A percentile compares a stretch with the other conserved stretches of the same genome.
Evolutionary conservation across 2,797 vertebrate species (phyloP).

Genomic region (Rhabdomys pumilio): DNA sequence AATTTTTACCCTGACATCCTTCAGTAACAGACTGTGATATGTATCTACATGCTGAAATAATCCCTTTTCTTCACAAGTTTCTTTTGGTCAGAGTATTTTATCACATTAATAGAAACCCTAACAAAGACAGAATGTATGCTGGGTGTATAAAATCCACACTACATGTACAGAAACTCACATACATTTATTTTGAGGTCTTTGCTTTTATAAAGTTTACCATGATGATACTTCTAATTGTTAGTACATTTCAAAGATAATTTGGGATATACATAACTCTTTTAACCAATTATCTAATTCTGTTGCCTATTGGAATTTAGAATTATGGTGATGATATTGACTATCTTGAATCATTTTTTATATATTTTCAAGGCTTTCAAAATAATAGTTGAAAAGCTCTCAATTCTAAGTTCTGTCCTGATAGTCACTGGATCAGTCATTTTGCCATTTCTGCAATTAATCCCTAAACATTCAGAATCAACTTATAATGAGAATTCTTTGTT

Average conservation of each 20-base stretch:
- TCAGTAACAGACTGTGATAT: background rate
- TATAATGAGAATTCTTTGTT: background rate
- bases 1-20: background rate
- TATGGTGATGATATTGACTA: background rate
- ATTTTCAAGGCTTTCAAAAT: constrained; percentile 29
- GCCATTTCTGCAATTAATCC: background rate
- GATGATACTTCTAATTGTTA: constrained; percentile 41
- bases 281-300: background rate
- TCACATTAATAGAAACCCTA: background rate
- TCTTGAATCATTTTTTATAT: background rate
- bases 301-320: background rate
- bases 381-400: background rate
- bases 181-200: background rate
- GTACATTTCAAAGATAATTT: constrained; percentile 24
- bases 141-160: background rate
- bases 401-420: background rate
- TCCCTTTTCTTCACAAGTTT: background rate
- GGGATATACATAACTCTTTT: constrained; percentile 7
- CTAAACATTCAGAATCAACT: background rate
- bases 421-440: background rate
- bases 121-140: background rate
- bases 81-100: background rate
- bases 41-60: background rate
- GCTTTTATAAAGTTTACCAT: constrained; percentile 19
- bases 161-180: too few species aligned